Evolutionary conservation across 2,797 vertebrate genomes (phyloP).

Genomic region (Fratercula arctica): DNA sequence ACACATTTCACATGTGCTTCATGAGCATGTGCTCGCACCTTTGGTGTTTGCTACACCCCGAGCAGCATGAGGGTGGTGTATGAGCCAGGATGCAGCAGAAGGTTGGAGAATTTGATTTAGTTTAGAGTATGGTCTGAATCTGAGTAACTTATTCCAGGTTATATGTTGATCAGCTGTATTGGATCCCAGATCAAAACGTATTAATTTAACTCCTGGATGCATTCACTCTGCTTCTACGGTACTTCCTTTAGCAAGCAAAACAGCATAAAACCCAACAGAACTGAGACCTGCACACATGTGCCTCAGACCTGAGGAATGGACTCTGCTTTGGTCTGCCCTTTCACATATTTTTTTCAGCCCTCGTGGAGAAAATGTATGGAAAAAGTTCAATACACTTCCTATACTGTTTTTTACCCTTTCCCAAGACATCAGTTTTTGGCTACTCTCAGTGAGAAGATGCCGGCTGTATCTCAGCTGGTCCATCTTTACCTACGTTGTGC

Average conservation of each 20-base stretch:
- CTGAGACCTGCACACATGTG: not conserved
- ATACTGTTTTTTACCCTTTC: not conserved
- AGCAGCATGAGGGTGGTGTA: accelerated
- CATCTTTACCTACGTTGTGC: not conserved
- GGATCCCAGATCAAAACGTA: not conserved
- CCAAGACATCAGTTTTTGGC: not conserved
- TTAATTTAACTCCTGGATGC: not conserved
- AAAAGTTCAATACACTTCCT: not conserved
- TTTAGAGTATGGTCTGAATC: not conserved
- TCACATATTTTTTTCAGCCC: not conserved
- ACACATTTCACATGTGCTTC: not conserved
- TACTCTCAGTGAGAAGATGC: not conserved
- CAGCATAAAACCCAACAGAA: not conserved
- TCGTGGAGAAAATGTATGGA: not conserved
- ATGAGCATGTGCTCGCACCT: not conserved
- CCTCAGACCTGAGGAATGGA: not conserved
- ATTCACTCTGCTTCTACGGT: not conserved
- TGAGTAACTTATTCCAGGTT: not conserved
- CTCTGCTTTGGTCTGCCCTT: not conserved
- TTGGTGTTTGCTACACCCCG: not conserved
- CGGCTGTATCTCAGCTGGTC: not conserved
- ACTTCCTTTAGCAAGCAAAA: not conserved
- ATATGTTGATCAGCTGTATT: not conserved
- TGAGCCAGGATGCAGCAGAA: not conserved
- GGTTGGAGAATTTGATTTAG: not conserved